Evolutionary conservation across 2,797 vertebrate species (phyloP), one percentile per base, ranked within the genome.

Genomic region (Poeciliopsis gracilis): DNA sequence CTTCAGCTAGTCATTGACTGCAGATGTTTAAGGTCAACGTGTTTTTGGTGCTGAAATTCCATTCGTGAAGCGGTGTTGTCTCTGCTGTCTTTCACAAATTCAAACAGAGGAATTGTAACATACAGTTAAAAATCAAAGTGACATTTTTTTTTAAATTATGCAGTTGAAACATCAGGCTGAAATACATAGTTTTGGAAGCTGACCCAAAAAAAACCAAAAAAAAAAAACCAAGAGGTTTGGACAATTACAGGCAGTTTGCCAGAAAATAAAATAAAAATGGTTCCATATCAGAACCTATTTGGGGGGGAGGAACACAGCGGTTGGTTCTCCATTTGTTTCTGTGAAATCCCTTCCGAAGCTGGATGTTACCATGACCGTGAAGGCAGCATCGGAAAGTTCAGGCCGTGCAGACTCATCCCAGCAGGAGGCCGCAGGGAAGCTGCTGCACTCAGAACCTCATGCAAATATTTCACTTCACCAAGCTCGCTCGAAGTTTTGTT

Each of bases 351-450:
- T 57, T 12, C 23, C 15, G n/a, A 43, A 66, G 16, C 46, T 73
- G 33, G 3, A 5, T 28, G 72, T 87, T 75, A 73, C 71, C 16
- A 1, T 53, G 77, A 6, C 9, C 67, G 0, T 86, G 77, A 88
- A 90, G 16, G 84, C 72, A 59, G 38, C 87, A 69, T 45, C 13
- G 72, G 66, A 38, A 75, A 51, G 51, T 53, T 51, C 43, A 53
- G 16, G 11, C 30, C 9, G 72, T n/a, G 4, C 43, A 4, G 47
- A 59, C n/a, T 25, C 3, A 46, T 51, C 78, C 7, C 75, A 78
- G 66, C 75, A 77, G 84, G 80, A 76, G 25, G 36, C 23, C 1
- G 45, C 6, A 13, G 4, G 45, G 28, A 49, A 59, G 10, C 61
- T 2, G 16, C 4, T 51, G 8, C 2, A 25, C 20, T 51, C 75